These are phyloP conservation scores for Falco berigora DNA, from an alignment of 2,797 vertebrate species.

Conservation along the genomic window DNA sequence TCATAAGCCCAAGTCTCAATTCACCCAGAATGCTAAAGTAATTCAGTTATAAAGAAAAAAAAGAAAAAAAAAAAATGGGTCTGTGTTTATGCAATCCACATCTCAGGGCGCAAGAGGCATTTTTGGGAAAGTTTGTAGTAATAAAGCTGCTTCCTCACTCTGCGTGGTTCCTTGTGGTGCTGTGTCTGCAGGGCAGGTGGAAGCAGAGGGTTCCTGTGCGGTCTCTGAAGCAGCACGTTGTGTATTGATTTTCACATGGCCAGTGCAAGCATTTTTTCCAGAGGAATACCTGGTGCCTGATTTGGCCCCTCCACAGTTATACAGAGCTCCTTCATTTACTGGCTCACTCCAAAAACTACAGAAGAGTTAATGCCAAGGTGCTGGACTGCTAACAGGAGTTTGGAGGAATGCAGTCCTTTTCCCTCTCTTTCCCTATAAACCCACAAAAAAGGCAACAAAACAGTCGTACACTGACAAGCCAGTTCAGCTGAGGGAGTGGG, in stretches of 20 bases:
- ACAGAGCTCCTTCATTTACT: not conserved
- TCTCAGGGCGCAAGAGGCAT: not conserved
- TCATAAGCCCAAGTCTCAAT: not conserved
- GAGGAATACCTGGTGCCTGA: not conserved
- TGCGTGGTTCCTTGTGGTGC: not conserved
- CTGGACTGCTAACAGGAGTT: not conserved
- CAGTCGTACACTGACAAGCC: not conserved
- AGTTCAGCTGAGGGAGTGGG: not conserved
- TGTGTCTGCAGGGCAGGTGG: accelerated
- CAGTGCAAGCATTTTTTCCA: not conserved
- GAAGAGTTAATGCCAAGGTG: not conserved
- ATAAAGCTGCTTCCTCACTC: not conserved
- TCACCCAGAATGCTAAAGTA: not conserved
- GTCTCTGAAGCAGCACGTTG: accelerated
- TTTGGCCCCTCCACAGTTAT: not conserved
- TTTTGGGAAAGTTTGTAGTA: not conserved
- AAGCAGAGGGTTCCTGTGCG: not conserved
- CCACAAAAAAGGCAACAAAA: not conserved
- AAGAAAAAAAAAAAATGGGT: not conserved
- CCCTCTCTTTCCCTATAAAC: not conserved
- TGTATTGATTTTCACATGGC: not conserved
- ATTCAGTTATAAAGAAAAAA: not conserved
- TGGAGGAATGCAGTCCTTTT: not conserved
- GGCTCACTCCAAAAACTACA: not conserved
- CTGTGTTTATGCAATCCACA: not conserved